A percentile compares a stretch with the other conserved stretches of the same genome.
Evolutionary conservation across 2,113 vertebrate genomes (phyloP).

Genomic region (Setophaga petechia): DNA sequence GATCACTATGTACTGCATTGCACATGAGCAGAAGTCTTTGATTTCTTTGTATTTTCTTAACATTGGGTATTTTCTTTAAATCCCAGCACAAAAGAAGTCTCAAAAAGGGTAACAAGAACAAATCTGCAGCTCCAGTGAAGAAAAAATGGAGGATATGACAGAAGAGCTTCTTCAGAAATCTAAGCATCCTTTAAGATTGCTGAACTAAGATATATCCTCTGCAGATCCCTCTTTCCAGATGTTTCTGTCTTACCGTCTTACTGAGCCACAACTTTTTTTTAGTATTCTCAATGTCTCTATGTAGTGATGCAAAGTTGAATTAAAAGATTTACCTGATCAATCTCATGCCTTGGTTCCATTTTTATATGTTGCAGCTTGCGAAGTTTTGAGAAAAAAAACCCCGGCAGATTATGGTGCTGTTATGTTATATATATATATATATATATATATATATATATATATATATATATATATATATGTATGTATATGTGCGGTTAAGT

Average conservation of each 20-base stretch:
- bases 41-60: not conserved
- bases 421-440: not conserved
- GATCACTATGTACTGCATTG: not conserved
- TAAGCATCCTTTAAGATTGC: slow-evolving; percentile 81
- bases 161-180: slow-evolving; percentile 58
- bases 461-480: not conserved
- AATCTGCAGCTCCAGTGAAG: slow-evolving; percentile 49
- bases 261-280: not conserved
- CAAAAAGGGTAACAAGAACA: slow-evolving; percentile 81
- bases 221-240: not conserved
- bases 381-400: not conserved
- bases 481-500: not conserved
- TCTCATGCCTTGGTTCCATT: not conserved
- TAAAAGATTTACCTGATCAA: not conserved
- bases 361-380: not conserved
- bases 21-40: not conserved
- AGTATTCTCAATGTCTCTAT: not conserved
- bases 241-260: not conserved
- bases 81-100: slow-evolving; percentile 77
- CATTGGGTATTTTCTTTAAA: slow-evolving; percentile 45
- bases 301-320: not conserved
- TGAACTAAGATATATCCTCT: slow-evolving; percentile 61
- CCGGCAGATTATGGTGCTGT: not conserved
- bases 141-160: slow-evolving; percentile 77
- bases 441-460: no score